Base-by-base conservation (phyloP, 2,888 invertebrate species). In the Trichopoda pennipes region DNA sequence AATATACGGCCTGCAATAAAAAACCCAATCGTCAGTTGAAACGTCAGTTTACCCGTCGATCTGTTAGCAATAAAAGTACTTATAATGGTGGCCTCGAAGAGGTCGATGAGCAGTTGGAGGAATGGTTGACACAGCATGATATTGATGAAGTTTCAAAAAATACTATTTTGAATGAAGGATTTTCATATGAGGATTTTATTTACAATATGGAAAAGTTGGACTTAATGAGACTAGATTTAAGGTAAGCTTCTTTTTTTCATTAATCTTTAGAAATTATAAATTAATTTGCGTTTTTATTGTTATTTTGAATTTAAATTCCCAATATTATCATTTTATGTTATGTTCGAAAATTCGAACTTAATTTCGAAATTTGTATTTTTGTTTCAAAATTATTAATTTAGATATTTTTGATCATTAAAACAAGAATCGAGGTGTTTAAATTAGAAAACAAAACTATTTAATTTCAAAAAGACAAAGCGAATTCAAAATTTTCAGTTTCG, bases 121-220 rank as follows among this genome's bases (percentile, higher is more conserved):
- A 94, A 44, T 98, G 98, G 97, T 91, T 96, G 58, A 90, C 92
- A 53, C 92, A 93, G 3, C 92, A 96, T 64, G 93, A 94, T 2
- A 92, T 97, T 53, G 95, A 96, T 86, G 92, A 93, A 19, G 90
- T 92, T 21, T 94, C 95, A 8, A 94, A 95, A 70, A 92, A 93
- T 56, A 93, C 93, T 87, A 94, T 98, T 85, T 90, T 94, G 3
- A 91, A 92, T 28, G 96, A 98, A 89, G 95, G 95, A 84, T 98
- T 95, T 90, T 94, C 94, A 0, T 93, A 96, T 82, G 93, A 94
- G 35, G 97, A 98, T 90, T 92, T 99, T 68, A 91, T 98, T 81
- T 93, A 94, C 83, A 94, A 95, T 86, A 94, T 97, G 86, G 95
- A 95, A 19, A 93, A 96, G 85, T 95, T 97, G 68, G 98, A 99